Percentiles rank a stretch among this genome's conserved stretches.
Conservation (phyloP, 2,113 vertebrate genomes). For the Vireo altiloquus region DNA sequence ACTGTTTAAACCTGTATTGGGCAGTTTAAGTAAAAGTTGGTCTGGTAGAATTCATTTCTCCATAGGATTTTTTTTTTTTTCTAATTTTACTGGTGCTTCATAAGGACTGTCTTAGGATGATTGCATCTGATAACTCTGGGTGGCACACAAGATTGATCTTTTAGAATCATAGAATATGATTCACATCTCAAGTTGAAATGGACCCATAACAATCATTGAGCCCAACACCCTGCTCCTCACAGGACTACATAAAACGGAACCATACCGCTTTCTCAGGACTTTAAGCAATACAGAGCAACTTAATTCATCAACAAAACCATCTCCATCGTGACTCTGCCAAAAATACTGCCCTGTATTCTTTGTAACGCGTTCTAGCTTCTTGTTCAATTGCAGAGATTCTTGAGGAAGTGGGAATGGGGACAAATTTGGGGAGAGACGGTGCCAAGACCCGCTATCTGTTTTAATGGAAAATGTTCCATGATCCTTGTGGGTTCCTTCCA, state of each 20-base stretch:
- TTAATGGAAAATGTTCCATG: neutral
- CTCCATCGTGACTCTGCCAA: neutral
- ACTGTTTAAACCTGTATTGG: neutral
- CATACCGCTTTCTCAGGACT: neutral
- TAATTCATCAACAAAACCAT: neutral
- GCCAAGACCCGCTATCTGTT: neutral
- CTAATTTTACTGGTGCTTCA: neutral
- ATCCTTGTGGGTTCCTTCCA: neutral
- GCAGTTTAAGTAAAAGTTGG: neutral
- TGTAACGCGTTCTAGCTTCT: neutral
- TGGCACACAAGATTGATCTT: neutral
- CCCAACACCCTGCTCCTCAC: neutral
- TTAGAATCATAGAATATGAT: neutral
- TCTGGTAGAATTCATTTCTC: neutral
- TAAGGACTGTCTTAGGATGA: neutral
- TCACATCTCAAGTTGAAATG: fast-evolving
- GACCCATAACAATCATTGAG: neutral
- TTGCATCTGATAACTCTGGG: neutral
- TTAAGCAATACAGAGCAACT: neutral
- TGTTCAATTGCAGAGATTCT: neutral
- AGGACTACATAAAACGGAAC: neutral
- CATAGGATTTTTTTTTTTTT: neutral
- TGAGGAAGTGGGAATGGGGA: neutral
- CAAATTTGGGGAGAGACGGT: neutral
- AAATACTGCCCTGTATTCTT: neutral